Base-by-base conservation (phyloP, 2,113 vertebrate species). In the Circaetus gallicus region DNA sequence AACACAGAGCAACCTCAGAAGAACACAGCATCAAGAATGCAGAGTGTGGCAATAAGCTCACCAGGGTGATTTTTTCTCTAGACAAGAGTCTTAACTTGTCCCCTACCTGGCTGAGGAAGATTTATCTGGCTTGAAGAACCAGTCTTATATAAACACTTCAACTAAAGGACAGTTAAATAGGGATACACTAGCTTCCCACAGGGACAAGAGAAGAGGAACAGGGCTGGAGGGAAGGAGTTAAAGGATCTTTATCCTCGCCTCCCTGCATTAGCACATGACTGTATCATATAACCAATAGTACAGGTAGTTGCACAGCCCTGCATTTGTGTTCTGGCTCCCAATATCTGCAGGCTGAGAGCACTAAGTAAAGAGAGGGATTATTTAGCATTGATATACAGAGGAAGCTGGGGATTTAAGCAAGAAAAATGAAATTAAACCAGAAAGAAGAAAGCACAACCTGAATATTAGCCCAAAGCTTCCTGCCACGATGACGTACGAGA, bases 401-500 rank as follows among this genome's bases (percentile, higher is more conserved):
- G 28, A 29, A 55, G 21, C 18, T 47, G 18, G 26, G n/a, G 52
- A 77, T 61, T 40, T 76, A 66, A 69, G 26, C 11, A 69, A 53
- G 61, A 59, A 34, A 76, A 76, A 24, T 10, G 1, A 76, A 90
- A 85, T 86, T 38, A 80, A 80, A 24, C 11, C 0, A 0, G 6
- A 8, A 89, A 78, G 53, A 80, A 45, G 53, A 34, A 74, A 91
- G 72, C 3, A 18, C 13, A 63, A 69, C 40, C 24, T 43, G 26
- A 67, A 36, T 9, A 22, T 53, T 17, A 31, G 7, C 32, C 24
- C 31, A 66, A 72, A 65, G 21, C 42, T 73, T 86, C 42, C 67
- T 55, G 36, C 15, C 59, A 14, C 66, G 2, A 3, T 12, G 40
- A 34, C 0, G 1, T 38, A 32, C 18, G 22, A 34, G 16, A 16